Conservation (phyloP, 1,140 invertebrate species). For the honey bee (Apis mellifera) region DNA sequence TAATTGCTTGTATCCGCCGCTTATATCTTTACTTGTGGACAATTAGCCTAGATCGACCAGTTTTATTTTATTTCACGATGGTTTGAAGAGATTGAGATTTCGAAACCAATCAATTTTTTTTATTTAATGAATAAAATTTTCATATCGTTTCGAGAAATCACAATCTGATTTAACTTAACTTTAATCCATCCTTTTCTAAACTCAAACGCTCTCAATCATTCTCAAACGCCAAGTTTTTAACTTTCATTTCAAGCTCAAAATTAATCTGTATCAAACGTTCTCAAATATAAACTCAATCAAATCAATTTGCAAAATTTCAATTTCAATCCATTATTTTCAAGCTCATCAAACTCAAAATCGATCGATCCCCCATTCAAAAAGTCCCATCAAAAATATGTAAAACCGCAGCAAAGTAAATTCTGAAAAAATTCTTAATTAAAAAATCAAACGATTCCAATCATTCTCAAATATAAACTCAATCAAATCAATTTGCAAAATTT, state of each 20-base stretch:
- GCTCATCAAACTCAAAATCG: not conserved
- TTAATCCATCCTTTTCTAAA: too few relatives aligned
- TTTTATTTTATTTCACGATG: not conserved
- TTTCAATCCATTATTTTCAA: too few relatives aligned
- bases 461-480: not conserved
- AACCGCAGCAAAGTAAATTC: too few relatives aligned
- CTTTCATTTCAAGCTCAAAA: not conserved
- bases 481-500: not conserved
- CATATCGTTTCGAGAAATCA: too few relatives aligned
- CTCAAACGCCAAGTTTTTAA: not conserved
- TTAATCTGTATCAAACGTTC: not conserved
- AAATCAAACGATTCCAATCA: not conserved
- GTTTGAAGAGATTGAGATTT: not conserved
- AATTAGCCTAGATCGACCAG: constrained; percentile 5
- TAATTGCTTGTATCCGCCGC: constrained; percentile 11
- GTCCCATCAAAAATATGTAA: too few relatives aligned
- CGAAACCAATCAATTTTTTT: not conserved
- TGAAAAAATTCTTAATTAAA: too few relatives aligned
- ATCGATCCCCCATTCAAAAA: not conserved
- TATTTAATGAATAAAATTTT: too few relatives aligned
- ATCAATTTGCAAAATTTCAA: not conserved
- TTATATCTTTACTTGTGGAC: not conserved
- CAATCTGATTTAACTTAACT: too few relatives aligned
- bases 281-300: not conserved
- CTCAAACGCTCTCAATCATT: too few relatives aligned